Conservation (phyloP, 37 sponge, comb jelly and placozoan genomes). For the Hormiphora californensis region DNA sequence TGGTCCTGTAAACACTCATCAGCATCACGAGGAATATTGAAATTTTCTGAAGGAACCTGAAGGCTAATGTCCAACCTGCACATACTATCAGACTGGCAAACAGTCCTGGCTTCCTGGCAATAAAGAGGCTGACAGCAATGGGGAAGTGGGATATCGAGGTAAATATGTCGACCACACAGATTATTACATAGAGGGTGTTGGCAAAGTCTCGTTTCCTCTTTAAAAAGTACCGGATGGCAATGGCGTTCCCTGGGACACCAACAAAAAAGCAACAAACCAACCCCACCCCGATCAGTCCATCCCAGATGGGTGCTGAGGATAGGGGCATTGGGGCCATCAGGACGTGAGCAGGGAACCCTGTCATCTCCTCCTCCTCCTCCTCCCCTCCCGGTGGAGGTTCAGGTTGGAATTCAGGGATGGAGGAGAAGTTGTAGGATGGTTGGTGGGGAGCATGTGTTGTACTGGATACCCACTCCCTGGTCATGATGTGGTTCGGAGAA, state of each 20-base stretch:
- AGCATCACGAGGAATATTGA: neutral
- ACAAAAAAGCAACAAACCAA: neutral
- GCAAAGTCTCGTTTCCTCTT: neutral
- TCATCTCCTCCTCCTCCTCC: too few species aligned
- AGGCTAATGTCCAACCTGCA: neutral
- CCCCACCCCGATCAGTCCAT: neutral
- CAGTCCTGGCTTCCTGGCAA: neutral
- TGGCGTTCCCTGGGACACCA: neutral
- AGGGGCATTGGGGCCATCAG: neutral
- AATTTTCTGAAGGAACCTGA: constrained; percentile 7
- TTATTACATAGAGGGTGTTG: neutral
- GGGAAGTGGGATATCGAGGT: neutral
- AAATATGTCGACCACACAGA: neutral
- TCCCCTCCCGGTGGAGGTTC: too few species aligned
- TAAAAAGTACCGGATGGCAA: neutral
- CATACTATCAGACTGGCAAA: neutral
- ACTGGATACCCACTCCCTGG: too few species aligned
- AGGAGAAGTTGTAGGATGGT: too few species aligned
- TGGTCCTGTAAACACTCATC: neutral
- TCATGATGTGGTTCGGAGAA: too few species aligned
- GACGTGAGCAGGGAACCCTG: too few species aligned
- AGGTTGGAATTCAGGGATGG: too few species aligned
- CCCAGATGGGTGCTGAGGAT: neutral
- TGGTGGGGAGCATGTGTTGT: too few species aligned
- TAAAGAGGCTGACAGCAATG: neutral